Percentiles rank a stretch among this genome's conserved stretches.
phyloP scores from a whole-genome alignment of 2,888 invertebrate genomes.

The Eumerus sabulonum region DNA sequence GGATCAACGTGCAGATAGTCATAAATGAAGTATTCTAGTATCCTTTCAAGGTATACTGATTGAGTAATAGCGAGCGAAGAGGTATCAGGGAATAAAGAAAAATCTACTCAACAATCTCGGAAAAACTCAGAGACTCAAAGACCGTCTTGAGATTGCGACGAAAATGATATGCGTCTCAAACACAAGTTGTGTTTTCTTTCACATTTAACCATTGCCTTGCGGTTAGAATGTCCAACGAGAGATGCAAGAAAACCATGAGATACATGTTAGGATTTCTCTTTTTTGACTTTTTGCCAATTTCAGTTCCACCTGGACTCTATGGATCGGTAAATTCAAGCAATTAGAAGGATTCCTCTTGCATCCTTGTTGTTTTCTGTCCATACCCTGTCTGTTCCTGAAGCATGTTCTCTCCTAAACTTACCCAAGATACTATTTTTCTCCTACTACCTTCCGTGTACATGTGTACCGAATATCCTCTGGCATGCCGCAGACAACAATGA shows the following conservation, averaged over 20 bases:
- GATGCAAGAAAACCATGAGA: constrained; percentile 28
- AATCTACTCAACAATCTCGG: no score
- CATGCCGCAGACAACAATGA: neutral
- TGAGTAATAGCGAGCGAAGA: no score
- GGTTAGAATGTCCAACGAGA: constrained; percentile 23
- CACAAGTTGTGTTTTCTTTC: constrained; percentile 23
- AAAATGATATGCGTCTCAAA: neutral
- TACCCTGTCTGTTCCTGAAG: constrained; percentile 21
- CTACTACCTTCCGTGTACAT: constrained; percentile 26
- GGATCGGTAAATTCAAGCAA: constrained; percentile 46
- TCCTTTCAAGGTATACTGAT: no score
- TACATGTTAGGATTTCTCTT: constrained; percentile 27
- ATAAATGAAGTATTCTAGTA: no score
- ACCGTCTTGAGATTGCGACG: no score
- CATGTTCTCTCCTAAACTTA: constrained; percentile 36
- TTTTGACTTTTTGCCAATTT: constrained; percentile 34
- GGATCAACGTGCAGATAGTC: neutral
- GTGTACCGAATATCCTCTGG: constrained; percentile 6
- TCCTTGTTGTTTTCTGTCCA: constrained; percentile 22
- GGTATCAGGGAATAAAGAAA: no score
- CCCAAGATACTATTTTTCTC: constrained; percentile 56
- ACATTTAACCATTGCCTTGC: constrained; percentile 24
- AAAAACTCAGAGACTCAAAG: no score
- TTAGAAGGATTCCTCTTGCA: constrained; percentile 28
- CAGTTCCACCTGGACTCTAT: constrained; percentile 3